These are phyloP conservation scores for Macroglossus sobrinus DNA, from an alignment of 2,113 vertebrate species.

Conservation along the genomic window DNA sequence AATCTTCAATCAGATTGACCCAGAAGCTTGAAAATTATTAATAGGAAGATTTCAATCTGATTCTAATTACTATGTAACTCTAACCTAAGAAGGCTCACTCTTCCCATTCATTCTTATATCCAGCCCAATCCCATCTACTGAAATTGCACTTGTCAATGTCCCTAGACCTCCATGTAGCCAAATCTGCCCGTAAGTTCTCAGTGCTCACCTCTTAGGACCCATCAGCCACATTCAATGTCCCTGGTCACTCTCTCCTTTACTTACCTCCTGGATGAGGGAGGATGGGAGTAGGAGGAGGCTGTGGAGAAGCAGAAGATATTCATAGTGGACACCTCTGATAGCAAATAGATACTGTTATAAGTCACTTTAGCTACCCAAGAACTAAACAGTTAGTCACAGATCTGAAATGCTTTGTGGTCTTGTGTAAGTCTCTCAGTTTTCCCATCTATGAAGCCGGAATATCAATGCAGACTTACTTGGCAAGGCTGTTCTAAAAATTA, in stretches of 20 bases:
- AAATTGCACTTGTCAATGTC: not conserved
- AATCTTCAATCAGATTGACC: not conserved
- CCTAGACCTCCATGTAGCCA: not conserved
- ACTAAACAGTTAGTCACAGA: not conserved
- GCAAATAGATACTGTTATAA: not conserved
- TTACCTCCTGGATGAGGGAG: not conserved
- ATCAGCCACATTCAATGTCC: not conserved
- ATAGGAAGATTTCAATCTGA: not conserved
- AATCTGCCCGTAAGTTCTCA: not conserved
- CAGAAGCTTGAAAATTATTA: not conserved
- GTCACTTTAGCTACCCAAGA: not conserved
- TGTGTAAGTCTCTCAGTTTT: not conserved
- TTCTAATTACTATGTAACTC: not conserved
- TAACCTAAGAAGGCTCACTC: not conserved
- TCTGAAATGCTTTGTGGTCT: not conserved
- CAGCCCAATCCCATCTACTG: not conserved
- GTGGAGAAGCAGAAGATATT: not conserved
- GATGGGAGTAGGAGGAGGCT: not conserved
- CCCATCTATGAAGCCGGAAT: not conserved
- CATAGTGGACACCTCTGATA: not conserved
- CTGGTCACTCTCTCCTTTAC: not conserved
- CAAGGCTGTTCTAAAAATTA: constrained; percentile 3
- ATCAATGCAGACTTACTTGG: not conserved
- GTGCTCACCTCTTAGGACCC: not conserved
- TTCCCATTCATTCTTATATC: not conserved